Conservation (phyloP, 2,113 vertebrate genomes). For the Alces alces region DNA sequence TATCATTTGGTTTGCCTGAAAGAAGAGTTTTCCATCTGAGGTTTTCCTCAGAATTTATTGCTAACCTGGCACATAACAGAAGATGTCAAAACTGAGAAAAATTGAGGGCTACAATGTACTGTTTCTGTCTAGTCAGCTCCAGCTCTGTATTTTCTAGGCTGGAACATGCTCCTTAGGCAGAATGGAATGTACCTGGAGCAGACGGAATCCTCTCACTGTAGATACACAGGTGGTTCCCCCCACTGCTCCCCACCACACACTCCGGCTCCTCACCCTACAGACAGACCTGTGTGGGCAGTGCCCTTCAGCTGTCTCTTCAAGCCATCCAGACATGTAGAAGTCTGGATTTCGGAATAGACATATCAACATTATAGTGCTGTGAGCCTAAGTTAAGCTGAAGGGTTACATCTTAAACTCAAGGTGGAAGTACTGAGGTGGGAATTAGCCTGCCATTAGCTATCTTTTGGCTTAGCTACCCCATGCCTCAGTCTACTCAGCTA, state of each 20-base stretch:
- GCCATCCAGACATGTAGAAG: not conserved
- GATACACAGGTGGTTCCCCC: not conserved
- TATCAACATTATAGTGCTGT: not conserved
- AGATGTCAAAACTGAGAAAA: slow-evolving; percentile 43
- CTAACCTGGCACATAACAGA: slow-evolving; percentile 42
- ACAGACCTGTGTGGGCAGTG: not conserved
- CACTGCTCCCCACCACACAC: not conserved
- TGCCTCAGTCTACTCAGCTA: not conserved
- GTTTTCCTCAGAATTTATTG: slow-evolving; percentile 28
- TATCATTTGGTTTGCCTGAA: not conserved
- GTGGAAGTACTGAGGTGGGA: not conserved
- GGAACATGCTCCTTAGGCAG: not conserved
- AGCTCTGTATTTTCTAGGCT: not conserved
- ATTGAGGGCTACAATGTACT: not conserved
- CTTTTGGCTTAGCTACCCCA: not conserved
- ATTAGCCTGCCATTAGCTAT: not conserved
- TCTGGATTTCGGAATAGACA: not conserved
- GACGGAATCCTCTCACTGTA: not conserved
- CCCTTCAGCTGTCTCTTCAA: not conserved
- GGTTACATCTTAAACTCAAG: not conserved
- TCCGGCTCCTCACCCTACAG: not conserved
- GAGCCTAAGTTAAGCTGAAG: not conserved
- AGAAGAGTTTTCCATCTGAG: not conserved
- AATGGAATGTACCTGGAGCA: slow-evolving; percentile 42
- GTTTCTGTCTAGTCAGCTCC: not conserved